phyloP scores from a whole-genome alignment of 2,888 invertebrate species.

The Cerceris ruficornis region DNA sequence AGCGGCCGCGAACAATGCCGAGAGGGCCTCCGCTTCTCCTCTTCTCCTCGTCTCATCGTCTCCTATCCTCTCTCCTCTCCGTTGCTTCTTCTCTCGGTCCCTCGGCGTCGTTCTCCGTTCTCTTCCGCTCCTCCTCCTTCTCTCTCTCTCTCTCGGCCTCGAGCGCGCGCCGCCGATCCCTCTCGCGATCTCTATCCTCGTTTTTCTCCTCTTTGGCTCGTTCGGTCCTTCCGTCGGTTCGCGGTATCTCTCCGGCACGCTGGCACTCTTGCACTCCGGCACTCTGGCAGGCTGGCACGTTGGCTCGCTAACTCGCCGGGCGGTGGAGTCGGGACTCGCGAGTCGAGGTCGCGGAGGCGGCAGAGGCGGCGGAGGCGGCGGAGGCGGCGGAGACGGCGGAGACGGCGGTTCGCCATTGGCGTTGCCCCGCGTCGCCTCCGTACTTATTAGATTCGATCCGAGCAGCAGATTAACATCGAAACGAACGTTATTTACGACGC shows the following conservation, averaged over 20 bases:
- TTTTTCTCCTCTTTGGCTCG: no score
- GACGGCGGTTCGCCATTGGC: constrained; percentile 61
- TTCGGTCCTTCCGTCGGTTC: constrained; percentile 11
- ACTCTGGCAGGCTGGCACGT: no score
- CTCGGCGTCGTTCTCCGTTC: not conserved
- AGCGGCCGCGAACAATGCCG: constrained; percentile 80
- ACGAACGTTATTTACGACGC: constrained; percentile 80
- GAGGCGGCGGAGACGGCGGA: not conserved
- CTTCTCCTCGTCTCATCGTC: constrained; percentile 33
- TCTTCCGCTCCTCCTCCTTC: not conserved
- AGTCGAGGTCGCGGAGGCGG: not conserved
- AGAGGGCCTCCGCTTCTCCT: constrained; percentile 66
- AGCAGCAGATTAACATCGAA: constrained; percentile 79
- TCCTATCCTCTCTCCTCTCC: constrained; percentile 3
- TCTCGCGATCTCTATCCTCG: no score
- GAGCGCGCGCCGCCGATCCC: no score
- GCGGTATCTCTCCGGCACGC: not conserved
- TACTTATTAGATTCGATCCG: constrained; percentile 80
- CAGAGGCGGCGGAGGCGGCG: not conserved
- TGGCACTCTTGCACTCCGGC: no score
- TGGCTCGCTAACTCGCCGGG: no score
- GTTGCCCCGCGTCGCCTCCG: constrained; percentile 69
- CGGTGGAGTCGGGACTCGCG: not conserved
- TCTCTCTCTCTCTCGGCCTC: constrained; percentile 6
- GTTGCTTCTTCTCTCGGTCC: not conserved